These are phyloP conservation scores for Lottia scabra DNA, from an alignment of 2,888 invertebrate species.

Conservation along the genomic window DNA sequence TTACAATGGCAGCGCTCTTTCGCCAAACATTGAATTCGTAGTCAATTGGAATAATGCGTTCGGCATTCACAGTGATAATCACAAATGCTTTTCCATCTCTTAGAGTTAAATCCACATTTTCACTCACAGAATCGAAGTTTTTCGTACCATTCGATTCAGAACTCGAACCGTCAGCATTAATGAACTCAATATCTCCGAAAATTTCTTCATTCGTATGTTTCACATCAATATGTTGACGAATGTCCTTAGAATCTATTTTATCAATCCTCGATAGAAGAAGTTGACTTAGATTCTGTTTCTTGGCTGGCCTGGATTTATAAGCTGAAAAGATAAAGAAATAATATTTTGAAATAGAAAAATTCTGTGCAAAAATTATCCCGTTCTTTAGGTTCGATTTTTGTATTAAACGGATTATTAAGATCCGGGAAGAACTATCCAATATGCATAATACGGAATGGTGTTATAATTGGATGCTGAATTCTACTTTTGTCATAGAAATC, in stretches of 20 bases:
- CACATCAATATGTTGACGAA: slow-evolving; percentile 55
- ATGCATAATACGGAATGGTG: too few relatives aligned
- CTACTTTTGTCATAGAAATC: too few relatives aligned
- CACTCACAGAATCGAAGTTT: slow-evolving; percentile 58
- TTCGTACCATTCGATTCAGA: slow-evolving; percentile 38
- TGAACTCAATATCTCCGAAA: slow-evolving; percentile 53
- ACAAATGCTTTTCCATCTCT: slow-evolving; percentile 58
- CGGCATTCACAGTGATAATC: slow-evolving; percentile 65
- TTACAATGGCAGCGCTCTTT: slow-evolving; percentile 66
- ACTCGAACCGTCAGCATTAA: slow-evolving; percentile 53
- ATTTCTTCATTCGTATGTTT: slow-evolving; percentile 60
- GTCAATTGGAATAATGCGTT: slow-evolving; percentile 63
- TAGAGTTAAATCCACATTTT: slow-evolving; percentile 55
- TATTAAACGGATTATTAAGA: too few relatives aligned
- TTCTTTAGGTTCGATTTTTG: too few relatives aligned
- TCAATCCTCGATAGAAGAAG: slow-evolving; percentile 49
- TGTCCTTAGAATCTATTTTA: slow-evolving; percentile 56
- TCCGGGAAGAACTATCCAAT: too few relatives aligned
- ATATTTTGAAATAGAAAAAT: too few relatives aligned
- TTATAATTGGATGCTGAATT: too few relatives aligned
- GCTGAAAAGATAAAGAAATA: too few relatives aligned
- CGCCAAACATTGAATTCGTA: slow-evolving; percentile 66
- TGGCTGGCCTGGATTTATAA: not conserved
- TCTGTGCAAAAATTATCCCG: too few relatives aligned
- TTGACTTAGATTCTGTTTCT: slow-evolving; percentile 48